Conservation (phyloP, 2,113 vertebrate species). For the Malurus melanocephalus region DNA sequence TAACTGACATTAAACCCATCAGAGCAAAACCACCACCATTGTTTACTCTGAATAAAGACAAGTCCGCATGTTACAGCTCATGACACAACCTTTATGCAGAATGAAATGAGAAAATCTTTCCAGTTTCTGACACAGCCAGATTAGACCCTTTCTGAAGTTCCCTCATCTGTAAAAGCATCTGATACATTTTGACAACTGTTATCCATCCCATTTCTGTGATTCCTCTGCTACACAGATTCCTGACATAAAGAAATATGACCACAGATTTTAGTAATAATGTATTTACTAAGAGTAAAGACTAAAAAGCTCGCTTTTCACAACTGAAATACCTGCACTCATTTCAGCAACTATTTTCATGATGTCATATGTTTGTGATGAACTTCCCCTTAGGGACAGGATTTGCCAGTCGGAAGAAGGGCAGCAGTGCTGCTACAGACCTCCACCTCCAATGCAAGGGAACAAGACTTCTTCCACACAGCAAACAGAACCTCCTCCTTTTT, state of each 20-base stretch:
- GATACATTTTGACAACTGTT: constrained; percentile 40
- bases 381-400: background rate
- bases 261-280: background rate
- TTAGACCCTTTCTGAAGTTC: constrained; percentile 52
- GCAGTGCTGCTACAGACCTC: background rate
- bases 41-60: constrained; percentile 11
- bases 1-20: constrained; percentile 27
- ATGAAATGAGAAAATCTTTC: constrained; percentile 12
- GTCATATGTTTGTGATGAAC: background rate
- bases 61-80: constrained; percentile 1
- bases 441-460: background rate
- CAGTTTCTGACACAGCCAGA: constrained; percentile 40
- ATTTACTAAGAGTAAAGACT: background rate
- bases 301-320: background rate
- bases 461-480: background rate
- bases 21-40: constrained; percentile 4
- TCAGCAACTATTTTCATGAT: background rate
- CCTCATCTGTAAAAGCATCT: constrained; percentile 39
- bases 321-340: background rate
- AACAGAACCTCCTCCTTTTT: background rate
- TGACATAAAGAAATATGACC: background rate
- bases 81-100: constrained; percentile 40
- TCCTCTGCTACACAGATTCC: background rate
- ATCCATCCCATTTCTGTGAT: constrained; percentile 20
- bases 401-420: background rate